These are phyloP conservation scores for Anarhynchus alexandrinus DNA, from an alignment of 2,113 vertebrate genomes.

Conservation along the genomic window DNA sequence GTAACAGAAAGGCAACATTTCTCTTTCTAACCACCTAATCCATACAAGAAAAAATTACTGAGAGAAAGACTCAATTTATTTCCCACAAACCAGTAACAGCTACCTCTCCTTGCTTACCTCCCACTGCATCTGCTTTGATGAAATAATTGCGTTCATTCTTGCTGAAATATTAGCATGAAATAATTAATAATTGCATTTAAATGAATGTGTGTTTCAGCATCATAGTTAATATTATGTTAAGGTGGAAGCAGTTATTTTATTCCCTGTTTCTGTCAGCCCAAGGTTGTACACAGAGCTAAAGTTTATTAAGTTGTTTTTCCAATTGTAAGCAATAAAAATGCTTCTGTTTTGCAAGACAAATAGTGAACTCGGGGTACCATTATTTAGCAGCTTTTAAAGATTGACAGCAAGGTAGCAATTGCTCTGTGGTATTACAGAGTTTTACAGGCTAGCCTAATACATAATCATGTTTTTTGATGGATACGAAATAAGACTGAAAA, in stretches of 20 bases:
- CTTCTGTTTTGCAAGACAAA: neutral
- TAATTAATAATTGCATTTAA: conserved; percentile 12
- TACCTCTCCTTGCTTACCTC: neutral
- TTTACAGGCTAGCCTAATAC: neutral
- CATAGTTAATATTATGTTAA: neutral
- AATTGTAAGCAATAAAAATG: neutral
- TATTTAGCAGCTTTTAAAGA: neutral
- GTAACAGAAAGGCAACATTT: neutral
- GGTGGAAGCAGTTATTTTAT: neutral
- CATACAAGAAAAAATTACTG: neutral
- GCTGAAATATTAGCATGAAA: conserved; percentile 23
- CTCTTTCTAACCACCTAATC: neutral
- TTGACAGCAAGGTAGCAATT: neutral
- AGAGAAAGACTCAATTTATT: neutral
- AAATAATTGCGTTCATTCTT: conserved; percentile 9
- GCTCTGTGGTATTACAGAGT: neutral
- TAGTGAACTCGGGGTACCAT: neutral
- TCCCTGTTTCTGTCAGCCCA: neutral
- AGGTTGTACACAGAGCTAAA: neutral
- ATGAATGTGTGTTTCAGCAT: neutral
- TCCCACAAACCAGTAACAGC: neutral
- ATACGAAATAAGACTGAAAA: neutral
- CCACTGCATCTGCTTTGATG: neutral
- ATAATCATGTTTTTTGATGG: neutral
- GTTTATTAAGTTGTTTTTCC: neutral